Evolutionary conservation across 2,797 vertebrate species (phyloP), one percentile per base, ranked within the genome.

Genomic region (Martes flavigula): DNA sequence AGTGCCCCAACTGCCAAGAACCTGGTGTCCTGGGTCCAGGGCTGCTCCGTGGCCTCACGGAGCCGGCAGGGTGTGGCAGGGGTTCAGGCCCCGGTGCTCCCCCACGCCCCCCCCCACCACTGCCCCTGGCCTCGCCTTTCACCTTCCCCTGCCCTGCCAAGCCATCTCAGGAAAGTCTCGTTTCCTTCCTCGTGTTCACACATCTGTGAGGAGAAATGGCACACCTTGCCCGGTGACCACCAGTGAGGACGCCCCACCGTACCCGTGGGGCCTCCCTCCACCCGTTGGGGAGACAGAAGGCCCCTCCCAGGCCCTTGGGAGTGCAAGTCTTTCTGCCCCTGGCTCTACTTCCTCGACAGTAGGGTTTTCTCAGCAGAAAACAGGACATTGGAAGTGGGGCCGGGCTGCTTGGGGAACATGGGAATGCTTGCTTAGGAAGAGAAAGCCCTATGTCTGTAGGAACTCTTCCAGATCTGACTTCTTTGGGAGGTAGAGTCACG

Each of bases 11-110:
- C n/a, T 56, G 13, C 66, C 60, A 11, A 77, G n/a, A 43, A 5
- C 4, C 17, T 12, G 25, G 18, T 1, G 2, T 13, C 60, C 21
- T 1, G 15, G 56, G 32, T 21, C 12, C n/a, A 0, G 7, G 1
- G 4, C 48, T 9, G 27, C 30, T 21, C 48, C 18, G 51, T n/a
- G 38, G 70, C 58, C 17, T 8, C 4, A 0, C 0, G 21, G 35
- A 27, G 48, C 91, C 3, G 0, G 21, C 35, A 9, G 25, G 1
- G 38, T 0, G 0, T 5, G 20, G 17, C 17, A 30, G 0, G 8
- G 62, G 62, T 30, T n/a, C 23, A 30, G 60, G 60, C 60, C 60
- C 60, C 1, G 0, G 30, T 32, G 27, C 4, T 27, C 62, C 48
- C 21, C 51, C 17, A 54, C 5, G 3, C 11, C 21, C 40, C 35